Conservation (phyloP, 2,888 invertebrate genomes). For the Tryphoninae sp. region DNA sequence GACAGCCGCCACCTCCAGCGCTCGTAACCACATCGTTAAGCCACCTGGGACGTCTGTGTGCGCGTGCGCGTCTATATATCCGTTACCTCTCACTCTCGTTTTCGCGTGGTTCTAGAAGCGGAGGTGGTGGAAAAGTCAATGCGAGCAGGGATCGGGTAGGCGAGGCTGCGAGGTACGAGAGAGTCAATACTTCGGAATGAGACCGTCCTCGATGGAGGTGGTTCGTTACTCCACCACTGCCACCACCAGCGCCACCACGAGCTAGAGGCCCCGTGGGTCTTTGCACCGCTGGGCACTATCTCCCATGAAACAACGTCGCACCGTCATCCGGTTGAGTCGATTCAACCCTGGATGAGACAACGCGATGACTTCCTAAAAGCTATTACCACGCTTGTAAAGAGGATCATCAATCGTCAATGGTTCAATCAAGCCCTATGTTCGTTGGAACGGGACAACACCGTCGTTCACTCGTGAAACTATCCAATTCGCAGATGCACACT, state of each 20-base stretch:
- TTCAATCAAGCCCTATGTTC: constrained; percentile 8
- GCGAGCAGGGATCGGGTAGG: constrained; percentile 48
- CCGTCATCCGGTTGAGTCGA: constrained; percentile 50
- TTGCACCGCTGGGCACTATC: constrained; percentile 40
- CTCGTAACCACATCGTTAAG: constrained; percentile 52
- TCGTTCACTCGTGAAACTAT: background rate
- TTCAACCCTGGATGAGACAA: constrained; percentile 44
- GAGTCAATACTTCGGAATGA: constrained; percentile 45
- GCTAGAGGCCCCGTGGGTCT: constrained; percentile 28
- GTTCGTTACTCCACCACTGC: constrained; percentile 31
- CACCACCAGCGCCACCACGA: constrained; percentile 29
- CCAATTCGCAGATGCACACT: no score
- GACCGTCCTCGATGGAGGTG: constrained; percentile 58
- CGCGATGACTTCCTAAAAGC: constrained; percentile 29
- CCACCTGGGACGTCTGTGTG: constrained; percentile 6
- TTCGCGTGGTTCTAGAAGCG: constrained; percentile 26
- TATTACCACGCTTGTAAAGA: background rate
- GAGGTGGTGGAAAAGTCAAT: constrained; percentile 47
- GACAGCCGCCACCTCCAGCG: constrained; percentile 53
- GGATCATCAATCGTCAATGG: background rate
- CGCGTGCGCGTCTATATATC: background rate
- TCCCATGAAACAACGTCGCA: constrained; percentile 41
- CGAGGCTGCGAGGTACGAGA: constrained; percentile 40
- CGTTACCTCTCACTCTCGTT: constrained; percentile 61
- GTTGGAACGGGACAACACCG: constrained; percentile 1